A percentile compares a stretch with the other conserved stretches of the same genome.
phyloP scores from a whole-genome alignment of 2,113 vertebrate species.

The Nerophis ophidion region DNA sequence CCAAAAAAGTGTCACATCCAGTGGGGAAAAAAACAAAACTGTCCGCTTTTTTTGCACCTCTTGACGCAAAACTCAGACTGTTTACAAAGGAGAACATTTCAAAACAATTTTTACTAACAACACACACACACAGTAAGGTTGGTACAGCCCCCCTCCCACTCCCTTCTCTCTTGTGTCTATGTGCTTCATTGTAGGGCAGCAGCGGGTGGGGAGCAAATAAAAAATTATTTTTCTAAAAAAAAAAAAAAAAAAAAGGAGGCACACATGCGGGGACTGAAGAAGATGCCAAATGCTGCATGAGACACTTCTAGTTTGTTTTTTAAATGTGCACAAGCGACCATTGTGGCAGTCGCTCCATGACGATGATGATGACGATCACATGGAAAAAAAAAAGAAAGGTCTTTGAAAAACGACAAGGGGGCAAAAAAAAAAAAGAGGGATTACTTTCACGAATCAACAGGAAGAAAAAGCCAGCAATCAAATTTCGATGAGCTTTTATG shows the following conservation, averaged over 20 bases:
- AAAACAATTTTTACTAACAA: constrained; percentile 36
- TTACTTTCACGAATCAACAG: constrained; percentile 24
- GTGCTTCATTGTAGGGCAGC: constrained; percentile 45
- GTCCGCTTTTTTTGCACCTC: constrained; percentile 46
- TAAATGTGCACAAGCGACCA: constrained; percentile 51
- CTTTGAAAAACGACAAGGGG: constrained; percentile 6
- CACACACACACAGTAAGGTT: constrained; percentile 21
- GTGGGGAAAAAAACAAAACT: not conserved
- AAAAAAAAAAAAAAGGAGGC: constrained; percentile 51
- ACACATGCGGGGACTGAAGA: constrained; percentile 50
- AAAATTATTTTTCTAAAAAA: constrained; percentile 68
- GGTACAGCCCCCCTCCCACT: constrained; percentile 7
- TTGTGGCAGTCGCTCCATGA: constrained; percentile 13
- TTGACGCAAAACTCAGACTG: constrained; percentile 45
- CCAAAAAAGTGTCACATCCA: not conserved
- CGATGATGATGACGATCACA: constrained; percentile 4
- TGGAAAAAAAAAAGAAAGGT: not conserved
- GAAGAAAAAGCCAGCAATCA: constrained; percentile 57
- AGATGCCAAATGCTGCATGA: constrained; percentile 76
- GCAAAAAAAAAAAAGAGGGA: not conserved
- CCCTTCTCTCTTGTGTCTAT: constrained; percentile 46
- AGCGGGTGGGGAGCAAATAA: not conserved
- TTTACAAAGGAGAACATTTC: constrained; percentile 44
- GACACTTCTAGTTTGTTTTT: constrained; percentile 62
- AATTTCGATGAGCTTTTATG: constrained; percentile 40